A percentile compares a stretch with the other conserved stretches of the same genome.
Conservation (phyloP, 2,113 vertebrate genomes). For the Loxodonta africana region DNA sequence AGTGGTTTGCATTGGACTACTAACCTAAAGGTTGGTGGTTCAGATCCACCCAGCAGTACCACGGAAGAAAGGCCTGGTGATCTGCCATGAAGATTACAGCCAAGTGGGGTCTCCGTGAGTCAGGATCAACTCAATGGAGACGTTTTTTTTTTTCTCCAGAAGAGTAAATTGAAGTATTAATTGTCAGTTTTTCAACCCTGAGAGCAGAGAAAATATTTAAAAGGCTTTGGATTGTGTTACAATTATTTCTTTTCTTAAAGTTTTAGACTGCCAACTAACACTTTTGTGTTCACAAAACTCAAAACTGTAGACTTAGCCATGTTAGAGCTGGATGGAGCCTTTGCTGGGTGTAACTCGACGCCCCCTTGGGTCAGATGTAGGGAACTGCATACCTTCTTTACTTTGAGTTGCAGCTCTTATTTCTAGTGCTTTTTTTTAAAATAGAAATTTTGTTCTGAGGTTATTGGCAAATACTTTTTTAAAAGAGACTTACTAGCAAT, state of each 20-base stretch:
- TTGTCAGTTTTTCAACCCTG: background rate
- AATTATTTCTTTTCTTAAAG: slow-evolving; percentile 22
- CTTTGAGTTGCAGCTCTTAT: slow-evolving; percentile 8
- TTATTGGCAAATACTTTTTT: slow-evolving; percentile 1
- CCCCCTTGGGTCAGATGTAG: background rate
- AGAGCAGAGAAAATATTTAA: slow-evolving; percentile 29
- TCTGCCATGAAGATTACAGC: too few species aligned
- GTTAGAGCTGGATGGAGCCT: background rate
- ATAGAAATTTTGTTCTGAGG: slow-evolving; percentile 16
- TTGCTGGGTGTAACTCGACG: background rate
- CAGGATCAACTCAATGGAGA: too few species aligned
- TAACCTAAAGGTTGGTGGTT: too few species aligned
- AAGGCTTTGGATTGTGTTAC: slow-evolving; percentile 24
- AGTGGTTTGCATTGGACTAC: too few species aligned
- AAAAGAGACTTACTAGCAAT: background rate
- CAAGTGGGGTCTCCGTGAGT: too few species aligned
- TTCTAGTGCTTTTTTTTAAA: background rate
- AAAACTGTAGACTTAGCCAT: slow-evolving; percentile 14
- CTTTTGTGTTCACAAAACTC: slow-evolving; percentile 55
- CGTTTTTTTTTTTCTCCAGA: background rate
- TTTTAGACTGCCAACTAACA: background rate
- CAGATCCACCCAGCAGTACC: too few species aligned
- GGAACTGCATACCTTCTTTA: background rate
- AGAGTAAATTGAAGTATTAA: background rate
- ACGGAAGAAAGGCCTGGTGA: too few species aligned